These are phyloP conservation scores for Meghimatium bilineatum DNA, from an alignment of 2,888 invertebrate genomes.

Conservation along the genomic window DNA sequence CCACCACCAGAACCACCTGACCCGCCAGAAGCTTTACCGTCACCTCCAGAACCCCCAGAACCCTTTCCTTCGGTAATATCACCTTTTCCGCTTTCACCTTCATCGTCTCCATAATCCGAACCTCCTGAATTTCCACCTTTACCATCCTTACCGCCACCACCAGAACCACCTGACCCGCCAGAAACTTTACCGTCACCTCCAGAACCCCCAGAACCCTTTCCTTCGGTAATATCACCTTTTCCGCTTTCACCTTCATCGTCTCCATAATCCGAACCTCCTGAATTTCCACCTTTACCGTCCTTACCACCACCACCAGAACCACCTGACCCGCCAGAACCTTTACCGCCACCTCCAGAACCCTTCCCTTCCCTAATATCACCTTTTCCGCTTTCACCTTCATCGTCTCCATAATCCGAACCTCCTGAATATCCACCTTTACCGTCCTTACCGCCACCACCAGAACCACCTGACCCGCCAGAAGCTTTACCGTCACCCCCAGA, in stretches of 20 bases:
- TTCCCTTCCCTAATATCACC: too few species aligned
- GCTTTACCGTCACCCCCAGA: too few species aligned
- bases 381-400: too few species aligned
- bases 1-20: neutral
- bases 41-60: neutral
- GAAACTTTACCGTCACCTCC: neutral
- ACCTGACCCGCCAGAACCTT: neutral
- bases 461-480: neutral
- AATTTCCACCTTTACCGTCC: too few species aligned
- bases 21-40: neutral
- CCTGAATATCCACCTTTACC: neutral
- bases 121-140: neutral
- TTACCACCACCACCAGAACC: neutral
- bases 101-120: neutral
- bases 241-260: neutral
- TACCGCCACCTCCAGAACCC: neutral
- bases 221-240: neutral
- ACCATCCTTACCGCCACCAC: slow-evolving; percentile 26
- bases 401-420: too few species aligned
- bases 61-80: neutral
- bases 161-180: neutral
- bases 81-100: neutral
- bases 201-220: neutral
- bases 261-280: neutral
- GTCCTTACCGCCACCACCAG: too few species aligned